phyloP scores from a whole-genome alignment of 1,140 invertebrate genomes.

The Formica selysi region DNA sequence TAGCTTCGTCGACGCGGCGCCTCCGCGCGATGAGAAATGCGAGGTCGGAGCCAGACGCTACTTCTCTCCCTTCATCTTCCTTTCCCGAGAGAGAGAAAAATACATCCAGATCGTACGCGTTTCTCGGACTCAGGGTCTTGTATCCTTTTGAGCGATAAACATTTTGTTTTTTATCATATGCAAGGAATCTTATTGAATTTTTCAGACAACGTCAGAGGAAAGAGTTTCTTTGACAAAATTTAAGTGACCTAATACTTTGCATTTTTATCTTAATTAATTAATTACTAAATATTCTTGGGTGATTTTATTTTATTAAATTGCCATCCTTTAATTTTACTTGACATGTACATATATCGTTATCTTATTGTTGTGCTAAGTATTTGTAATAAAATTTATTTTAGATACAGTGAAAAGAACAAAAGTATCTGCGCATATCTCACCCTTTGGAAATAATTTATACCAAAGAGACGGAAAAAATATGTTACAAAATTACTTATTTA shows the following conservation, averaged over 20 bases:
- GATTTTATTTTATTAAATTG: conserved; percentile 1
- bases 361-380: neutral
- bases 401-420: neutral
- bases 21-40: conserved; percentile 60
- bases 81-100: neutral
- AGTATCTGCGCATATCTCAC: neutral
- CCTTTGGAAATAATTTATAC: neutral
- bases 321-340: neutral
- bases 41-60: conserved; percentile 50
- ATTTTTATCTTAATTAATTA: neutral
- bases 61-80: neutral
- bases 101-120: neutral
- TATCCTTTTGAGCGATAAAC: neutral
- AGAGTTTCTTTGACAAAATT: neutral
- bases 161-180: neutral
- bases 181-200: neutral
- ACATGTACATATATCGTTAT: too few species aligned
- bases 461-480: neutral
- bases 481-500: neutral
- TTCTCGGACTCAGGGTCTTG: neutral
- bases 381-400: neutral
- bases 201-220: neutral
- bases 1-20: conserved; percentile 58
- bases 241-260: neutral
- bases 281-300: neutral